Conservation (phyloP, 92 coral and sea anemone species). For the Desmophyllum pertusum region DNA sequence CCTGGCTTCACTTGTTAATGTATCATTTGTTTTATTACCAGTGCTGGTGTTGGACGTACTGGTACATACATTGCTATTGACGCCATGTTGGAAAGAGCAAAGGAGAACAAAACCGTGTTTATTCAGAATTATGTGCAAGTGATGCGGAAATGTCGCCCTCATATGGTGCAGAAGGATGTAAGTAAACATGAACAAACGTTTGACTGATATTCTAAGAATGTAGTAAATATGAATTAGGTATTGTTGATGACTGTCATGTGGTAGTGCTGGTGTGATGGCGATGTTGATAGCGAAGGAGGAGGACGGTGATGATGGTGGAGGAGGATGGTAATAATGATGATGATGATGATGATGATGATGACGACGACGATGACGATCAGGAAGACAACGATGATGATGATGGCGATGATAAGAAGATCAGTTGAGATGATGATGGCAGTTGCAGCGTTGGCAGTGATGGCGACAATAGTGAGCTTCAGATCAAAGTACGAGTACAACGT, state of each 20-base stretch:
- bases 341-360: neutral
- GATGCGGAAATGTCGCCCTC: conserved; percentile 50
- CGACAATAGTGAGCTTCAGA: no score
- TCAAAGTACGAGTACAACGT: no score
- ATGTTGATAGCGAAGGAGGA: no score
- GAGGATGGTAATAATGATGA: neutral
- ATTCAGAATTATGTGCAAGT: conserved; percentile 53
- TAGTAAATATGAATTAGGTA: neutral
- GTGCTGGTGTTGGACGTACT: conserved; percentile 90
- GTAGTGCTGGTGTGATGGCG: neutral
- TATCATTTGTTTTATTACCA: conserved; percentile 17
- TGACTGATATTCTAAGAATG: neutral
- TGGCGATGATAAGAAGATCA: no score
- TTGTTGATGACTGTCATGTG: neutral
- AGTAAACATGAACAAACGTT: neutral
- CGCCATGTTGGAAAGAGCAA: conserved; percentile 78
- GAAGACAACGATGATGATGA: no score
- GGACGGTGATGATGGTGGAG: no score
- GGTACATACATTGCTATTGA: conserved; percentile 82
- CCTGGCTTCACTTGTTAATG: conserved; percentile 44
- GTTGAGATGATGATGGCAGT: no score
- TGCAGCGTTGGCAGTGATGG: no score
- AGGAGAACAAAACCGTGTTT: conserved; percentile 42
- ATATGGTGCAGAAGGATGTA: conserved; percentile 73
- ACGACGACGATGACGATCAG: no score